These are phyloP conservation scores for Lampris incognitus DNA, from an alignment of 2,113 vertebrate genomes.

Conservation along the genomic window DNA sequence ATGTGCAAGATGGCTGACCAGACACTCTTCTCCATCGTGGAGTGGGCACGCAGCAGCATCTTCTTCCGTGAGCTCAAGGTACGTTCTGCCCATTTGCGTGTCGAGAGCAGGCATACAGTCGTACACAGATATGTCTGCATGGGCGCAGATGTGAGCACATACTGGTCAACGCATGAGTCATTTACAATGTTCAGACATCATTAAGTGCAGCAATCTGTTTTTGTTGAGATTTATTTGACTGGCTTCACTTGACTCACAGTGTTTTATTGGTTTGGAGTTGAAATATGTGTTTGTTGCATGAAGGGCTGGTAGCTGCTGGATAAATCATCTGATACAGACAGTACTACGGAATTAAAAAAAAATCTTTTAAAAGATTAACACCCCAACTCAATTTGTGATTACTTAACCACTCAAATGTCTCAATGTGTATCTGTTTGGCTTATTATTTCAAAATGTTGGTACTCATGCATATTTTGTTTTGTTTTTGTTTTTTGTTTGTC, in stretches of 20 bases:
- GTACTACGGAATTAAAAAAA: too few species aligned
- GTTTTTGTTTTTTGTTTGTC: background rate
- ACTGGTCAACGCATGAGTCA: background rate
- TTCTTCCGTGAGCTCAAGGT: slow-evolving; percentile 99
- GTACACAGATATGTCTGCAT: background rate
- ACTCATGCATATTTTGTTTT: background rate
- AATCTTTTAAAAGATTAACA: background rate
- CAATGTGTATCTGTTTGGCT: background rate
- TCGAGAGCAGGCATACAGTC: background rate
- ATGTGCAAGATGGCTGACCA: slow-evolving; percentile 99
- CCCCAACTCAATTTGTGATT: slow-evolving; percentile 9
- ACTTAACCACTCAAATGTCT: background rate
- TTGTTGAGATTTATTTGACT: too few species aligned
- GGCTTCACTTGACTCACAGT: too few species aligned
- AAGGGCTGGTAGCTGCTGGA: too few species aligned
- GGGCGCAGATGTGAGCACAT: too few species aligned
- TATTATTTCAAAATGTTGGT: too few species aligned
- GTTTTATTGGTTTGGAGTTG: too few species aligned
- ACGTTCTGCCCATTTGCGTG: slow-evolving; percentile 47
- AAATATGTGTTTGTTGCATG: too few species aligned
- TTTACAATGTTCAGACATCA: background rate
- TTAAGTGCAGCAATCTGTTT: too few species aligned
- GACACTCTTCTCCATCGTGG: slow-evolving; percentile 98
- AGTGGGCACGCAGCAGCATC: slow-evolving; percentile 98
- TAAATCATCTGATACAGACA: too few species aligned